Percentiles rank a stretch among this genome's conserved stretches.
Conservation (phyloP, 2,888 invertebrate species). For the Monochamus alternatus region DNA sequence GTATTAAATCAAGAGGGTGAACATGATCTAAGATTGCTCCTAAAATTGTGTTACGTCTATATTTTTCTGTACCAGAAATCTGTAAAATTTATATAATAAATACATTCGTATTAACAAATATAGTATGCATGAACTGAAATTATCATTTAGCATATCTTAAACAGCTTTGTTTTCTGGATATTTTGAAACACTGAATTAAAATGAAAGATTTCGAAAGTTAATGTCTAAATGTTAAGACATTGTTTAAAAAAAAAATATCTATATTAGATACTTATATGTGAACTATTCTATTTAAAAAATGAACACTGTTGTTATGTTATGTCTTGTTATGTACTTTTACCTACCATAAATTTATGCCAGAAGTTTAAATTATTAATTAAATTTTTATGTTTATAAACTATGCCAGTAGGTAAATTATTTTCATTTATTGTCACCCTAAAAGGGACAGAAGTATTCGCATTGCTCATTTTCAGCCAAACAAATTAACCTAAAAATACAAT, state of each 20-base stretch:
- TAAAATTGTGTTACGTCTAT: slow-evolving; percentile 63
- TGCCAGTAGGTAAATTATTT: slow-evolving; percentile 50
- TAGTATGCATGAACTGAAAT: too few relatives aligned
- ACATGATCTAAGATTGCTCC: slow-evolving; percentile 70
- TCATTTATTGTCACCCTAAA: slow-evolving; percentile 48
- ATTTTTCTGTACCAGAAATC: slow-evolving; percentile 61
- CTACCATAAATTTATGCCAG: slow-evolving; percentile 64
- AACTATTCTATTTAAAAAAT: too few relatives aligned
- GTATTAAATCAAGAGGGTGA: slow-evolving; percentile 72
- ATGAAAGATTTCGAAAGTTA: not conserved
- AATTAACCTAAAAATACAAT: too few relatives aligned
- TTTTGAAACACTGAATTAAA: too few relatives aligned
- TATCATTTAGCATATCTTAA: too few relatives aligned
- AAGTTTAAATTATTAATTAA: slow-evolving; percentile 53
- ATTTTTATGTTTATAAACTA: slow-evolving; percentile 53
- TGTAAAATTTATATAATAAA: slow-evolving; percentile 34
- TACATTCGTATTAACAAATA: not conserved
- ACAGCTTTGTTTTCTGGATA: too few relatives aligned
- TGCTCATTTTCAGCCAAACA: too few relatives aligned
- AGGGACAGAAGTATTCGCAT: not conserved
- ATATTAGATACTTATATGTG: too few relatives aligned
- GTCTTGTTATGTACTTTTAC: slow-evolving; percentile 36
- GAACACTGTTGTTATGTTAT: not conserved
- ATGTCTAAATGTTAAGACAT: not conserved
- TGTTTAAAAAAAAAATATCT: too few relatives aligned